phyloP scores from a whole-genome alignment of 1,140 invertebrate genomes.

The Dinoponera quadriceps region DNA sequence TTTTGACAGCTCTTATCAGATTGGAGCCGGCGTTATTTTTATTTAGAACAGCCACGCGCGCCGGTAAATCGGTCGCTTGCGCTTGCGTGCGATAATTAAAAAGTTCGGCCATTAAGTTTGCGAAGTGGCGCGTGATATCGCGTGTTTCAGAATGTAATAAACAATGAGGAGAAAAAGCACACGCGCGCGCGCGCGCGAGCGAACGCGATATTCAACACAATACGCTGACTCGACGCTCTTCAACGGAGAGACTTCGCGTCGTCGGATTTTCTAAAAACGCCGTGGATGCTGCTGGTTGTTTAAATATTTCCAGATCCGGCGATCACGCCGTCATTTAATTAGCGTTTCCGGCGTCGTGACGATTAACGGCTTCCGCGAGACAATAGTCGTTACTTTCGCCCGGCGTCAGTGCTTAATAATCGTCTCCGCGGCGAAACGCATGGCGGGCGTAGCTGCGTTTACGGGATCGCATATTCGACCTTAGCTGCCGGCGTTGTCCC shows the following conservation, averaged over 20 bases:
- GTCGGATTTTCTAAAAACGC: too few species aligned
- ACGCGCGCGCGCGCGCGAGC: too few species aligned
- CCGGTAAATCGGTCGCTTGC: background rate
- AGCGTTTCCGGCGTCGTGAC: too few species aligned
- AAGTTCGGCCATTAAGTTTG: background rate
- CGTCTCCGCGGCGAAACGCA: slow-evolving; percentile 9
- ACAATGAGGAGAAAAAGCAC: too few species aligned
- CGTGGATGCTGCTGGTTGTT: background rate
- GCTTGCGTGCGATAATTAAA: background rate
- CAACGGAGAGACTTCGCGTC: too few species aligned
- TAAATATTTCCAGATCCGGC: too few species aligned
- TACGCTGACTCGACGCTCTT: too few species aligned
- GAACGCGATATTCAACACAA: too few species aligned
- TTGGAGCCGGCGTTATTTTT: slow-evolving; percentile 26
- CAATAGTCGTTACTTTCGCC: slow-evolving; percentile 3
- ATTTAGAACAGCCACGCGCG: background rate
- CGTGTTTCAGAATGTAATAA: too few species aligned
- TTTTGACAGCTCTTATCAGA: slow-evolving; percentile 40
- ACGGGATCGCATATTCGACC: slow-evolving; percentile 50
- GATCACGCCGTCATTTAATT: too few species aligned
- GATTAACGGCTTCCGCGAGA: background rate
- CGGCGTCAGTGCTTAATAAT: background rate
- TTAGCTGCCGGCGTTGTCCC: slow-evolving; percentile 55
- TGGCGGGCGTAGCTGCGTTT: slow-evolving; percentile 21
- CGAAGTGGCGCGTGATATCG: background rate